Base-by-base conservation (phyloP, 2,797 vertebrate genomes). In the Neostethus bicornis region DNA sequence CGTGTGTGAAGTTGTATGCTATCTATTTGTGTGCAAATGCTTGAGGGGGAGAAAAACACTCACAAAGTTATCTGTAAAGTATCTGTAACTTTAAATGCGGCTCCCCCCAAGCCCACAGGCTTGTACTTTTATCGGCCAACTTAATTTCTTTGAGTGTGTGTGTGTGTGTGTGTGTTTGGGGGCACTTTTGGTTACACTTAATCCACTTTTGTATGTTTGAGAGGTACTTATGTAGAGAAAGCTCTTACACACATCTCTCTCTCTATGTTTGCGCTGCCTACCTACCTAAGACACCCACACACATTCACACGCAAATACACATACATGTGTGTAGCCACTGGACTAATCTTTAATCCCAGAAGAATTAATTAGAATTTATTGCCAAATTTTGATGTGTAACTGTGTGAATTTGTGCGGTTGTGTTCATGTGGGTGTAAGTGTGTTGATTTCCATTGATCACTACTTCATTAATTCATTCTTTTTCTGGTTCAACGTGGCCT, bases 401-500 rank as follows among this genome's bases (percentile, higher is more conserved):
- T 50, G 14, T 62, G 56, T 60, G 38, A 31, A 51, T 25, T 20
- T 51, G 32, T 42, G 39, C 46, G 24, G 47, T 12, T 43, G 41
- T 39, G 20, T 43, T 10, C 7, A 1, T 26, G 38, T 23, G 12
- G 21, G 50, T 21, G 5, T 41, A 10, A 46, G 51, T 59, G 44
- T 19, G 23, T 74, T 52, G 31, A 3, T 51, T 43, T 59, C 49
- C 57, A 64, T 58, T 80, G 80, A 87, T 85, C 79, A 75, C 51
- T 37, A 79, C 68, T 60, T 60, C 68, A 80, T 83, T 79, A 74
- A 83, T 74, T 81, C n/a, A 72, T 61, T 73, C 24, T 72, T 81
- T 83, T 80, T 79, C 69, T 79, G 59, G 58, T 57, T 43, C 39
- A 57, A 59, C 44, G 45, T 67, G 66, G 77, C 70, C 75, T 76